These are phyloP conservation scores for Toxotes jaculatrix DNA, from an alignment of 2,113 vertebrate genomes.

Conservation along the genomic window DNA sequence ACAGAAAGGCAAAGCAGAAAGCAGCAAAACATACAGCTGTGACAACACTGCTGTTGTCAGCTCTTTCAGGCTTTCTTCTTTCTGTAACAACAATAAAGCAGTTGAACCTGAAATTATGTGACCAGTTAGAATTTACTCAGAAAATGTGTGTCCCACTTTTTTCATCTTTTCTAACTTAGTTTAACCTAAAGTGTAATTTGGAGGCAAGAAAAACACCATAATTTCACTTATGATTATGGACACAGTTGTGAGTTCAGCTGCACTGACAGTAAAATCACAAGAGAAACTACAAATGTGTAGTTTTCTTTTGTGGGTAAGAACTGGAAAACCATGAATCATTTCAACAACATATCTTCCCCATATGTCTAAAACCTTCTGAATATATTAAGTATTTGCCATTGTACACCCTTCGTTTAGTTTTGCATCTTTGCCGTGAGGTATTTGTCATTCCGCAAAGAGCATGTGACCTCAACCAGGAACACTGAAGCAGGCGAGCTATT, in stretches of 20 bases:
- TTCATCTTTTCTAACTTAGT: background rate
- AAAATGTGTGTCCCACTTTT: background rate
- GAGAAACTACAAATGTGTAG: background rate
- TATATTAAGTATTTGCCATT: background rate
- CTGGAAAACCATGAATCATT: background rate
- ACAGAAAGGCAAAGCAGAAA: too few species aligned
- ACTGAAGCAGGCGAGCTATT: slow-evolving; percentile 25
- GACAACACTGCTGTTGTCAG: too few species aligned
- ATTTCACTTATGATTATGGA: too few species aligned
- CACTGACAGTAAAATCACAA: background rate
- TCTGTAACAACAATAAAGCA: too few species aligned
- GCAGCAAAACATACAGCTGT: too few species aligned
- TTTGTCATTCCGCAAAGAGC: background rate
- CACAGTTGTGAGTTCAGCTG: background rate
- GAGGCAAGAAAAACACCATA: too few species aligned
- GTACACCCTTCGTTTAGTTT: background rate
- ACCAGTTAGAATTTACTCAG: too few species aligned
- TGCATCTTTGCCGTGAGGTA: background rate
- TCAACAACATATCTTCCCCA: background rate
- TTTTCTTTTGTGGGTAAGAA: background rate
- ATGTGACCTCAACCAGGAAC: slow-evolving; percentile 11
- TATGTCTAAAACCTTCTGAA: background rate
- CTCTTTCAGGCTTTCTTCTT: too few species aligned
- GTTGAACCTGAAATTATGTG: too few species aligned
- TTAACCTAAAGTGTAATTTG: too few species aligned